Percentiles rank a stretch among this genome's conserved stretches.
phyloP scores from a whole-genome alignment of 2,888 invertebrate genomes.

The Opisthograptis luteolata region DNA sequence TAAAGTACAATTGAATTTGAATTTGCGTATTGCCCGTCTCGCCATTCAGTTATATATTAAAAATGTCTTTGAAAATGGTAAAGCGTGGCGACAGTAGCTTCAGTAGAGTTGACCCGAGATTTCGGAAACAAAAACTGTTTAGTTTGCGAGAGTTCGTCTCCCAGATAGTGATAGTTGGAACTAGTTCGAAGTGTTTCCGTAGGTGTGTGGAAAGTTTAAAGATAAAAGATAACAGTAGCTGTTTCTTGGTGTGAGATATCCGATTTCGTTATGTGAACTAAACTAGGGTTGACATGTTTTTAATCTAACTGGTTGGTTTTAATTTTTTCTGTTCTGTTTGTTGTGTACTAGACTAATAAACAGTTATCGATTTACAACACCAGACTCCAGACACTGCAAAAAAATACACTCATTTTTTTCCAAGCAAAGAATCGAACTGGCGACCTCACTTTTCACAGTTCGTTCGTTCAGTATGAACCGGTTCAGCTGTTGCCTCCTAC shows the following conservation, averaged over 20 bases:
- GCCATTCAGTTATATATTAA: no score
- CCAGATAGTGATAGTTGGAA: slow-evolving; percentile 10
- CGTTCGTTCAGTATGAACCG: no score
- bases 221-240: slow-evolving; percentile 21
- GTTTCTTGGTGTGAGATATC: slow-evolving; percentile 11
- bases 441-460: no score
- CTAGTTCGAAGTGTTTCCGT: slow-evolving; percentile 5
- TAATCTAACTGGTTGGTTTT: slow-evolving; percentile 1
- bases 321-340: no score
- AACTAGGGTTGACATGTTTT: slow-evolving; percentile 8
- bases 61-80: not conserved
- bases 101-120: slow-evolving; percentile 25
- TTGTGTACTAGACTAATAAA: no score
- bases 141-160: slow-evolving; percentile 18
- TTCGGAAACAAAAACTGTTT: slow-evolving; percentile 28
- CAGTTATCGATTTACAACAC: no score
- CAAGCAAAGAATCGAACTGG: no score
- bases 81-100: not conserved
- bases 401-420: no score
- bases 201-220: slow-evolving; percentile 12
- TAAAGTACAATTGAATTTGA: no score
- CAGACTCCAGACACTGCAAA: no score
- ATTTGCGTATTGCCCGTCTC: no score
- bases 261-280: slow-evolving; percentile 2
- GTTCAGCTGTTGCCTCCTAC: no score